These are phyloP conservation scores for Intellagama lesueurii DNA, from an alignment of 2,797 vertebrate genomes.

Conservation along the genomic window DNA sequence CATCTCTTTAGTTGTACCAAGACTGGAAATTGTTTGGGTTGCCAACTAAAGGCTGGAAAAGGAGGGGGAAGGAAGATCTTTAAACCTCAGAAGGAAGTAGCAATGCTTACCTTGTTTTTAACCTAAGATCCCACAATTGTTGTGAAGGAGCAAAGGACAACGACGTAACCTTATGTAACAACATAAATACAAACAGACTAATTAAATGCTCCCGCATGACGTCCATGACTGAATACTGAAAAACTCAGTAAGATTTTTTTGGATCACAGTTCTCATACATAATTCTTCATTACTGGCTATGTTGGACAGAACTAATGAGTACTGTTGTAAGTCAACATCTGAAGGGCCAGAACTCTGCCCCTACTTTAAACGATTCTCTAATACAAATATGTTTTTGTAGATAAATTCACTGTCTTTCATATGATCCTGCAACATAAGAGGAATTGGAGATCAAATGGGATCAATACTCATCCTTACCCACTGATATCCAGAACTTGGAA, in stretches of 20 bases:
- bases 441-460: neutral
- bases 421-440: slow-evolving; percentile 23
- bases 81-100: neutral
- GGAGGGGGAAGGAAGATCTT: neutral
- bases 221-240: neutral
- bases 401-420: neutral
- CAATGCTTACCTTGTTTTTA: neutral
- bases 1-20: neutral
- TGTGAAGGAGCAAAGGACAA: slow-evolving; percentile 17
- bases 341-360: too few relatives aligned
- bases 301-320: too few relatives aligned
- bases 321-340: too few relatives aligned
- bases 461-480: neutral
- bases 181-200: neutral
- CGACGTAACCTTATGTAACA: slow-evolving; percentile 39
- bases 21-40: neutral
- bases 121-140: slow-evolving; percentile 2
- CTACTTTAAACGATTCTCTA: neutral
- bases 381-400: slow-evolving; percentile 42
- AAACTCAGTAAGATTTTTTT: too few relatives aligned
- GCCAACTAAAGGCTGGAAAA: neutral
- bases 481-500: neutral
- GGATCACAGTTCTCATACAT: too few relatives aligned
- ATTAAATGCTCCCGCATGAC: slow-evolving; percentile 29
- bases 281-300: too few relatives aligned